A percentile compares a stretch with the other conserved stretches of the same genome.
These are phyloP conservation scores for Gobius niger DNA, from an alignment of 2,113 vertebrate genomes.

Conservation along the genomic window DNA sequence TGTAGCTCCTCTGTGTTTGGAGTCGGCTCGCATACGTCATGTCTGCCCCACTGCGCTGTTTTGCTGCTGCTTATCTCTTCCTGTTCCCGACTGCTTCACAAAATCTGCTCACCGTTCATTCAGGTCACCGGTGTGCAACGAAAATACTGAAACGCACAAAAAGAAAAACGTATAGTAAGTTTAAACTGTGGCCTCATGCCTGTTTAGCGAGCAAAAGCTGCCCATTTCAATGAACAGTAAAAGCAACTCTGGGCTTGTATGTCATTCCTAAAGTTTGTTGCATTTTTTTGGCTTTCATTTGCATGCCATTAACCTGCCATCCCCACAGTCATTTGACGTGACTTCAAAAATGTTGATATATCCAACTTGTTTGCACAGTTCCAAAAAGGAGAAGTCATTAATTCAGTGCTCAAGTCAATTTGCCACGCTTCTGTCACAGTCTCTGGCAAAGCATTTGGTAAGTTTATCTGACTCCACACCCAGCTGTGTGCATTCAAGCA, in stretches of 20 bases:
- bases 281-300: too few relatives aligned
- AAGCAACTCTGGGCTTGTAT: too few relatives aligned
- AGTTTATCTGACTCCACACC: neutral
- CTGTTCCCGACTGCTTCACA: conserved; percentile 31
- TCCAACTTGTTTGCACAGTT: neutral
- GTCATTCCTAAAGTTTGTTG: too few relatives aligned
- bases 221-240: neutral
- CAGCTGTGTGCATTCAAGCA: conserved; percentile 10
- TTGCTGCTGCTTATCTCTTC: conserved; percentile 39
- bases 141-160: neutral
- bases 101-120: neutral
- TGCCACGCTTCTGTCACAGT: neutral
- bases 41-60: conserved; percentile 19
- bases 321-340: neutral
- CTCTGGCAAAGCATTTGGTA: neutral
- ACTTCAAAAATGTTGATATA: neutral
- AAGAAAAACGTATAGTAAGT: neutral
- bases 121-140: neutral
- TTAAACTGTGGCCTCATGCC: neutral
- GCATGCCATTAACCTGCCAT: neutral
- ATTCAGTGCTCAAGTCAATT: too few relatives aligned
- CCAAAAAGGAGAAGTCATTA: too few relatives aligned
- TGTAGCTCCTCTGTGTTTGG: conserved; percentile 12
- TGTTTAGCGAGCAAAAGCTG: neutral
- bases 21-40: conserved; percentile 36